Evolutionary conservation across 2,888 invertebrate genomes (phyloP).

Genomic region (Trimorus sp.): DNA sequence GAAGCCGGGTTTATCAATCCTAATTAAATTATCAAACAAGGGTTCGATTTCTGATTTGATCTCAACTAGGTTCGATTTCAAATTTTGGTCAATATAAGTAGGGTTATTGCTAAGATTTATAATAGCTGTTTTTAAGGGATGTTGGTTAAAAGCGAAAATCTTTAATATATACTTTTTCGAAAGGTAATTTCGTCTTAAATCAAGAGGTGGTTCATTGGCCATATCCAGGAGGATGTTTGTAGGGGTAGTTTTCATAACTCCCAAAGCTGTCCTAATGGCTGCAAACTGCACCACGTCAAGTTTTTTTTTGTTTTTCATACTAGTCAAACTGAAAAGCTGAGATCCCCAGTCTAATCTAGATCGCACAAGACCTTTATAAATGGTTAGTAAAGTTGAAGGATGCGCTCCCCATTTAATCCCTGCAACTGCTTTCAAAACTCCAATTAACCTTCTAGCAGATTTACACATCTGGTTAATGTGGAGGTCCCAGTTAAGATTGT

Average conservation of each 20-base stretch:
- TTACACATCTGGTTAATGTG: constrained; percentile 9
- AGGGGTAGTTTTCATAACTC: constrained; percentile 13
- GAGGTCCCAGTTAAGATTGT: constrained; percentile 2
- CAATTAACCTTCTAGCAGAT: neutral
- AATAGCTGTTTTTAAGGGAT: too few species aligned
- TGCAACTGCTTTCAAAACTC: constrained; percentile 4
- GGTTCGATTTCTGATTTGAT: too few species aligned
- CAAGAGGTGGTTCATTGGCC: neutral
- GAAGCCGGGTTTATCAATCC: too few species aligned
- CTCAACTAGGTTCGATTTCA: too few species aligned
- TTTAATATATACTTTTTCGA: neutral
- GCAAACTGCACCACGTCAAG: constrained; percentile 4
- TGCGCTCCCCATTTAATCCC: constrained; percentile 25
- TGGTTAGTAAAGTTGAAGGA: neutral
- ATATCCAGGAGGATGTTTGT: constrained; percentile 1
- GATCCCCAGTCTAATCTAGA: constrained; percentile 8
- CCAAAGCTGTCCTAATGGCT: neutral
- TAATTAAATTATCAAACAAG: too few species aligned
- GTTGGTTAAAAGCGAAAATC: too few species aligned
- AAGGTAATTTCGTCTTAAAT: neutral
- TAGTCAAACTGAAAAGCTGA: neutral
- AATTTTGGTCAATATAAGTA: too few species aligned
- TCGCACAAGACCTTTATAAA: constrained; percentile 16
- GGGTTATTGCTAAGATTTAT: too few species aligned
- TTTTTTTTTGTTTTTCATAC: neutral